Conservation (phyloP, 1,140 invertebrate species). For the Hyles euphorbiae region DNA sequence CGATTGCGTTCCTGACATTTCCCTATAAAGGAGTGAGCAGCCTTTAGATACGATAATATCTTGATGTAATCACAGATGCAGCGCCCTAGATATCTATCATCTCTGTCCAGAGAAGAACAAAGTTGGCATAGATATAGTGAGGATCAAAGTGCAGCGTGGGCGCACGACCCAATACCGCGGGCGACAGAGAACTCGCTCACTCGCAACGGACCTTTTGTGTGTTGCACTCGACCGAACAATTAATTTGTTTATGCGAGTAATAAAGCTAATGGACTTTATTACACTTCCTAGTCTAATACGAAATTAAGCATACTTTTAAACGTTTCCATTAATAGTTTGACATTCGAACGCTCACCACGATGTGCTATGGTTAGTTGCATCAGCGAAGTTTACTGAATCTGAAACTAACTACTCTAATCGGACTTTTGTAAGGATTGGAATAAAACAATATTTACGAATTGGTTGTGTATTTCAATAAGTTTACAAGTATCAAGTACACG, state of each 20-base stretch:
- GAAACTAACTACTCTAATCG: neutral
- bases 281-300: constrained; percentile 15
- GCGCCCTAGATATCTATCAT: constrained; percentile 51
- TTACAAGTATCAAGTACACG: constrained; percentile 35
- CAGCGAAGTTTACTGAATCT: neutral
- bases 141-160: constrained; percentile 72
- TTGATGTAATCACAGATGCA: constrained; percentile 38
- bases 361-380: neutral
- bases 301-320: constrained; percentile 8
- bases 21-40: constrained; percentile 21
- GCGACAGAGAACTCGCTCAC: constrained; percentile 47
- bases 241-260: constrained; percentile 29
- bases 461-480: constrained; percentile 54
- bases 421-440: constrained; percentile 46
- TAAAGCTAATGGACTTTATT: constrained; percentile 35
- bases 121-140: constrained; percentile 69
- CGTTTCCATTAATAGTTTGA: neutral
- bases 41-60: constrained; percentile 41
- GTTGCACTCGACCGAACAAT: constrained; percentile 34
- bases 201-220: constrained; percentile 52
- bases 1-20: constrained; percentile 13
- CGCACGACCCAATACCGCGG: constrained; percentile 68
- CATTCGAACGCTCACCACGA: too few relatives aligned
- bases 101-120: constrained; percentile 55
- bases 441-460: constrained; percentile 60